Percentiles rank a stretch among this genome's conserved stretches.
phyloP scores from a whole-genome alignment of 2,113 vertebrate species.

The Leptocoma aspasia region DNA sequence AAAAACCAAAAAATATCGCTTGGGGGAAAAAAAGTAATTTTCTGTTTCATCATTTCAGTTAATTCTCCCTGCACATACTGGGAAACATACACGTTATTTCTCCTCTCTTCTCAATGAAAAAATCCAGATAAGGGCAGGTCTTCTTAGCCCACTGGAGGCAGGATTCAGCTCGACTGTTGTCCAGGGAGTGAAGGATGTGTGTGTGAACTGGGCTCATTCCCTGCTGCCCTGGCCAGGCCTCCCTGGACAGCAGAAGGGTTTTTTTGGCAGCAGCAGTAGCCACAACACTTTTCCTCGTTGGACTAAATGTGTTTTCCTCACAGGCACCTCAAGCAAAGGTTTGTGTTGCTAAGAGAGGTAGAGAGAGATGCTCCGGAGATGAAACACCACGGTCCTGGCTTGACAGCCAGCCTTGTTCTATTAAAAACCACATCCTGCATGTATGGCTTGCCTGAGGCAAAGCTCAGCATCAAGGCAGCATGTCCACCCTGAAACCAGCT shows the following conservation, averaged over 20 bases:
- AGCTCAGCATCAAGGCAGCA: not conserved
- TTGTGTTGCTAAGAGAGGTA: not conserved
- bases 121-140: not conserved
- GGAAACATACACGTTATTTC: not conserved
- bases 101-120: not conserved
- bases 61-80: not conserved
- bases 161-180: not conserved
- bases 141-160: not conserved
- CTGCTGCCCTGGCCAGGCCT: not conserved
- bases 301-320: not conserved
- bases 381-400: rapidly evolving
- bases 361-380: not conserved
- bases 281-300: not conserved
- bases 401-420: not conserved
- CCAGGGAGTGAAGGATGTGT: not conserved
- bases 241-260: not conserved
- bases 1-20: not conserved
- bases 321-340: not conserved
- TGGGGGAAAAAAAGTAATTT: not conserved
- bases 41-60: not conserved
- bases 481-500: not conserved
- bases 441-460: not conserved
- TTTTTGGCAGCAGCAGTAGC: not conserved
- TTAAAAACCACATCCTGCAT: not conserved
- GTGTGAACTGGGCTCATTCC: not conserved